These are phyloP conservation scores for Sarcophaga caerulescens DNA, from an alignment of 2,888 invertebrate species.

Conservation along the genomic window DNA sequence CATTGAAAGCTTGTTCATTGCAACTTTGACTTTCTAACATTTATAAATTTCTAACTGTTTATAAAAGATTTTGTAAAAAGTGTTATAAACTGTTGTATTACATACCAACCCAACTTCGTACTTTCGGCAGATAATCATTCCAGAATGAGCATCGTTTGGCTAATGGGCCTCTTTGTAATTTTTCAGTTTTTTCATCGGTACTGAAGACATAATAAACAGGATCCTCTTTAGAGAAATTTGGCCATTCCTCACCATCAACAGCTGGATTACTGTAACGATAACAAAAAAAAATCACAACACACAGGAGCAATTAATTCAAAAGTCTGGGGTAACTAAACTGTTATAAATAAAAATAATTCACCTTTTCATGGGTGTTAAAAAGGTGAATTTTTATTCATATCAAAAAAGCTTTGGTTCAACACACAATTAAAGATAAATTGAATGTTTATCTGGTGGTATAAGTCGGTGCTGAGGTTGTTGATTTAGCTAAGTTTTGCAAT, in stretches of 20 bases:
- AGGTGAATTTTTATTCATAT: too few species aligned
- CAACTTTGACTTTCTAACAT: too few species aligned
- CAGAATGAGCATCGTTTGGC: conserved; percentile 96
- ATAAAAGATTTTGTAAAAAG: too few species aligned
- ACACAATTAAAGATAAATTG: too few species aligned
- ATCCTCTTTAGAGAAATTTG: conserved; percentile 90
- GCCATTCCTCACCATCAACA: conserved; percentile 87
- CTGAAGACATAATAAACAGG: conserved; percentile 95
- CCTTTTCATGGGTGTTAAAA: too few species aligned
- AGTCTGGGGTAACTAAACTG: background rate
- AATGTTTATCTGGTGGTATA: too few species aligned
- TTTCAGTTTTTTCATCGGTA: conserved; percentile 86
- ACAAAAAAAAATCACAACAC: background rate
- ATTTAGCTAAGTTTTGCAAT: too few species aligned
- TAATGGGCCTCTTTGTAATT: conserved; percentile 87
- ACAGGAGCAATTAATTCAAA: too few species aligned
- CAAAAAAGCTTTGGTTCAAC: too few species aligned
- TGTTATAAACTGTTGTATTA: conserved; percentile 35
- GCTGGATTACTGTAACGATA: conserved; percentile 77
- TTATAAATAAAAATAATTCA: background rate
- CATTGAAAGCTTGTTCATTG: conserved; percentile 21
- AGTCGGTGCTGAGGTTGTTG: too few species aligned
- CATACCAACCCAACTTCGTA: conserved; percentile 88
- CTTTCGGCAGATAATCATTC: conserved; percentile 96
- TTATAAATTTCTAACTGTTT: too few species aligned